phyloP scores from a whole-genome alignment of 2,888 invertebrate species.

The Epinotia brunnichana region DNA sequence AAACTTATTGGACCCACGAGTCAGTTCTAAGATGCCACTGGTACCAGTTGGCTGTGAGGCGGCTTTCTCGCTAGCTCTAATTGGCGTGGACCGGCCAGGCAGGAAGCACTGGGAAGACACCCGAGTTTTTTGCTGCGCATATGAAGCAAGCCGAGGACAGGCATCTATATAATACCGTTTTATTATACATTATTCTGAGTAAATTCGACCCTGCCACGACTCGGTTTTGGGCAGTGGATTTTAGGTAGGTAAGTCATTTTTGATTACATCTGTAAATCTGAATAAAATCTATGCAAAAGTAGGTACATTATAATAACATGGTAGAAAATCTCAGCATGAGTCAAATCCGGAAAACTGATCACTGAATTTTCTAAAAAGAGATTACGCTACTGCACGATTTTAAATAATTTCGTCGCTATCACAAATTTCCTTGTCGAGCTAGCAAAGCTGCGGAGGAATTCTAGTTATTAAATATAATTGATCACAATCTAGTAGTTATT shows the following conservation, averaged over 20 bases:
- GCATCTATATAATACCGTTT: conserved; percentile 21
- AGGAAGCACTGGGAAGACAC: conserved; percentile 63
- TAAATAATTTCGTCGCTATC: no score
- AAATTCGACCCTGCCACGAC: no score
- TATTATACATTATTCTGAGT: conserved; percentile 19
- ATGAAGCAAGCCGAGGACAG: conserved; percentile 46
- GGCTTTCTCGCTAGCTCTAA: conserved; percentile 53
- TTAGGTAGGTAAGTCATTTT: no score
- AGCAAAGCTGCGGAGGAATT: no score
- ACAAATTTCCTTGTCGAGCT: no score
- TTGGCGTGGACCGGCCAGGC: conserved; percentile 47
- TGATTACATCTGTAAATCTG: neutral
- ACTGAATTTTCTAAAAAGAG: no score
- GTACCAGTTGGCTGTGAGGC: conserved; percentile 44
- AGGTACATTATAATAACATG: neutral
- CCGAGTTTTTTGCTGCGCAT: conserved; percentile 52
- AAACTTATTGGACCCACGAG: conserved; percentile 32
- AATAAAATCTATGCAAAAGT: neutral
- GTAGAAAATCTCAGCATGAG: neutral
- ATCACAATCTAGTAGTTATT: no score
- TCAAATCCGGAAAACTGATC: neutral
- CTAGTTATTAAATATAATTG: no score
- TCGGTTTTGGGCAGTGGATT: no score
- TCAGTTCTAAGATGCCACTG: conserved; percentile 32
- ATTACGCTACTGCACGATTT: no score